Evolutionary conservation across 2,888 invertebrate genomes (phyloP).

Genomic region (Cylindroiulus punctatus): DNA sequence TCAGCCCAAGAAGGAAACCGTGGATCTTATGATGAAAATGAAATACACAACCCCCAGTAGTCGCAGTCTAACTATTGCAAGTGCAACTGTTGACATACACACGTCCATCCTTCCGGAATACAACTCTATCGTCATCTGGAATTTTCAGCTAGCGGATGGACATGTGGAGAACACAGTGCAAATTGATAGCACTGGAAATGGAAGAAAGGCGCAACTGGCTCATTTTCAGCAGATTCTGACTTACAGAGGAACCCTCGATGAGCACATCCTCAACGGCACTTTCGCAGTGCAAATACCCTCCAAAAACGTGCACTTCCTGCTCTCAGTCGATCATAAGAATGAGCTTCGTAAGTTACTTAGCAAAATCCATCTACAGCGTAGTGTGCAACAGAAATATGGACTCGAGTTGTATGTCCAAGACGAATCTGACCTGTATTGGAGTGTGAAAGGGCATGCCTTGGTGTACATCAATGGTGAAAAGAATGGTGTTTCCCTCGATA

Average conservation of each 20-base stretch:
- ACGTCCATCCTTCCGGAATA: conserved; percentile 55
- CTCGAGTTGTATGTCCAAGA: conserved; percentile 46
- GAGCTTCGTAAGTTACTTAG: not conserved
- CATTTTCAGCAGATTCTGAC: conserved; percentile 49
- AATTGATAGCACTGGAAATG: conserved; percentile 47
- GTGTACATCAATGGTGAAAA: not conserved
- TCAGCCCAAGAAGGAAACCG: conserved; percentile 21
- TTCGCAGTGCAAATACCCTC: conserved; percentile 35
- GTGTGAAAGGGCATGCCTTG: conserved; percentile 16
- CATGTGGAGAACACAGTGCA: conserved; percentile 57
- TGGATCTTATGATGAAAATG: conserved; percentile 56
- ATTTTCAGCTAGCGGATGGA: conserved; percentile 55
- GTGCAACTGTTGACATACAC: conserved; percentile 54
- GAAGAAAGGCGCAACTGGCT: conserved; percentile 41
- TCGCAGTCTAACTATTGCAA: conserved; percentile 50
- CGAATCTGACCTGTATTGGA: conserved; percentile 43
- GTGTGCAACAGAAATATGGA: conserved; percentile 47
- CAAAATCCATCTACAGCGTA: conserved; percentile 40
- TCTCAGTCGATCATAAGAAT: conserved; percentile 48
- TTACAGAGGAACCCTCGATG: conserved; percentile 42
- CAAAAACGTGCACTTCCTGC: conserved; percentile 16
- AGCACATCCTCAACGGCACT: conserved; percentile 22
- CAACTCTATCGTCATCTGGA: conserved; percentile 55
- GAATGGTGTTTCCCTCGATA: not conserved
- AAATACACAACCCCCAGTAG: conserved; percentile 53